Evolutionary conservation across 35 echinoderm and acorn worm species (phyloP).

Genomic region (Ptychodera flava): DNA sequence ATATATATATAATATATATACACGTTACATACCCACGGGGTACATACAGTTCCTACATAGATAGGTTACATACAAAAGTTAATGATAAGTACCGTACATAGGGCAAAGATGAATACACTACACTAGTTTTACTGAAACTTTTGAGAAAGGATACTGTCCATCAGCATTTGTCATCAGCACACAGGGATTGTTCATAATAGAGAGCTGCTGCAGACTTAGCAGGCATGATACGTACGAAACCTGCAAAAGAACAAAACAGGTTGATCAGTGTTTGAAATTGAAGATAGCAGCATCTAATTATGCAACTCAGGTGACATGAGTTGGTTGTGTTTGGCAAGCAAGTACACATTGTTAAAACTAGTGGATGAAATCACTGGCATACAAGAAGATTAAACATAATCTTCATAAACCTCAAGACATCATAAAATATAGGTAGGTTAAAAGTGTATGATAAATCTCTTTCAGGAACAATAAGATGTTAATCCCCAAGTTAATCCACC

Average conservation of each 20-base stretch:
- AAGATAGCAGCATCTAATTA: not conserved
- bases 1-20: too few relatives aligned
- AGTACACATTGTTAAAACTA: not conserved
- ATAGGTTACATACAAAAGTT: too few relatives aligned
- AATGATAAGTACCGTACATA: too few relatives aligned
- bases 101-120: not conserved
- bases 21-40: too few relatives aligned
- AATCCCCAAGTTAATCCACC: too few relatives aligned
- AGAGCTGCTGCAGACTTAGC: slow-evolving; percentile 65
- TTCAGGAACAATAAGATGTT: too few relatives aligned
- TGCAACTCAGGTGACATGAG: not conserved
- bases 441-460: too few relatives aligned
- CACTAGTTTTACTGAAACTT: slow-evolving; percentile 8
- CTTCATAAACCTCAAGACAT: not conserved
- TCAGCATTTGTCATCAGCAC: slow-evolving; percentile 61
- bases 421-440: not conserved
- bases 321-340: not conserved
- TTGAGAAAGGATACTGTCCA: not conserved
- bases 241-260: slow-evolving; percentile 26
- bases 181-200: slow-evolving; percentile 96
- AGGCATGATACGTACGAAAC: slow-evolving; percentile 89
- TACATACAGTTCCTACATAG: too few relatives aligned
- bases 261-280: not conserved
- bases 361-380: not conserved
- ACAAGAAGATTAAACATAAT: not conserved